phyloP scores from a whole-genome alignment of 1,140 invertebrate species.

The Diabrotica virgifera region DNA sequence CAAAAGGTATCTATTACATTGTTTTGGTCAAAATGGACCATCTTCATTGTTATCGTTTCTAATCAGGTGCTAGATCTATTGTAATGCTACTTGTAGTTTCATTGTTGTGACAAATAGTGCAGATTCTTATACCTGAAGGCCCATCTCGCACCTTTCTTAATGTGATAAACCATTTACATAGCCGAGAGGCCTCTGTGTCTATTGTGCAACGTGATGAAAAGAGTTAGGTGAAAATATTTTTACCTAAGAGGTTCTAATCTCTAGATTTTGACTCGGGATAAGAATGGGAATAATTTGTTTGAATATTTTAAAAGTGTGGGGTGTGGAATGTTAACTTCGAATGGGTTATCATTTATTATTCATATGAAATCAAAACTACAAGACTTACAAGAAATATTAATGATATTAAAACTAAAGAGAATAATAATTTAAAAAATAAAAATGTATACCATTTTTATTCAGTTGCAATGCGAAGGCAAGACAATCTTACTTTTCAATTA shows the following conservation, averaged over 20 bases:
- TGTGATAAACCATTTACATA: slow-evolving; percentile 26
- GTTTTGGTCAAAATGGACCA: slow-evolving; percentile 22
- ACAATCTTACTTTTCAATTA: no score
- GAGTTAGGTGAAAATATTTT: slow-evolving; percentile 3
- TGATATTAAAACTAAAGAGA: no score
- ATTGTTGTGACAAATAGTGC: slow-evolving; percentile 25
- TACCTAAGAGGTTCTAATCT: not conserved
- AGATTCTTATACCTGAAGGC: slow-evolving; percentile 21
- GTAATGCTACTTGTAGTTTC: slow-evolving; percentile 23
- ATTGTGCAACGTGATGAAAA: not conserved
- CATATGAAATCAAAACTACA: no score
- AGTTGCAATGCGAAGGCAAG: no score
- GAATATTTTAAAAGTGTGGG: not conserved
- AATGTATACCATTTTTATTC: no score
- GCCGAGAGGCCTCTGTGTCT: not conserved
- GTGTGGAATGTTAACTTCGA: no score
- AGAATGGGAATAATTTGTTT: not conserved
- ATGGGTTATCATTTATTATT: no score
- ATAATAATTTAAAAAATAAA: no score
- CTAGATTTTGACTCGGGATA: not conserved
- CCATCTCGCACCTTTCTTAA: slow-evolving; percentile 21
- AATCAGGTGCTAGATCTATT: slow-evolving; percentile 28
- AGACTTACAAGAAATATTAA: no score
- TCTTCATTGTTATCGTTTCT: slow-evolving; percentile 4
- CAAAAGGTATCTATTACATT: slow-evolving; percentile 25